Percentiles rank a stretch among this genome's conserved stretches.
Conservation (phyloP, 2,797 vertebrate species). For the Galagoides demidoff region DNA sequence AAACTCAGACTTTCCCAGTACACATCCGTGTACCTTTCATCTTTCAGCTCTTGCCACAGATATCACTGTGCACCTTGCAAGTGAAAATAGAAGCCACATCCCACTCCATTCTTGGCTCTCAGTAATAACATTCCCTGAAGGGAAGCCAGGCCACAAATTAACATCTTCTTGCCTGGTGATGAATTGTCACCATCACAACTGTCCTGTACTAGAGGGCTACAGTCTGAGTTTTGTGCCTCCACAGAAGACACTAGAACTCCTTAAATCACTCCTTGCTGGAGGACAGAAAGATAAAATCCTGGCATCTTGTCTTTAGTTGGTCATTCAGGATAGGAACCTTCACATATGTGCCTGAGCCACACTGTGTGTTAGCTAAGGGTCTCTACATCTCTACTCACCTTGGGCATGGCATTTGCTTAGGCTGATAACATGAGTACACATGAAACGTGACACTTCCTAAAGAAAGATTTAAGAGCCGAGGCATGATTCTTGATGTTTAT, state of each 20-base stretch:
- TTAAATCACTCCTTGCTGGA: not conserved
- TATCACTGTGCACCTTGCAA: not conserved
- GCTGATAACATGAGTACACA: not conserved
- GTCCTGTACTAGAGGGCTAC: not conserved
- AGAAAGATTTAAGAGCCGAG: not conserved
- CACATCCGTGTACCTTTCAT: not conserved
- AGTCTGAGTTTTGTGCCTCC: not conserved
- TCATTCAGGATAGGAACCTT: not conserved
- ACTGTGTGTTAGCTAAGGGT: not conserved
- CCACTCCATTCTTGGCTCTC: not conserved
- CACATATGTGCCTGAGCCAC: not conserved
- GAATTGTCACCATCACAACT: not conserved
- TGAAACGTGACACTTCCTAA: not conserved
- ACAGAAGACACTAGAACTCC: not conserved
- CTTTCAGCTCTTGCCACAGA: not conserved
- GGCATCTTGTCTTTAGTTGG: not conserved
- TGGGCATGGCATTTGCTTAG: not conserved
- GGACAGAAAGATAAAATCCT: not conserved
- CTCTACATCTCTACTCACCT: not conserved
- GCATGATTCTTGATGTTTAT: not conserved
- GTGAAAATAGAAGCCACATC: not conserved
- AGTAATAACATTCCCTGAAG: not conserved
- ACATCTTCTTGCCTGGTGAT: not conserved
- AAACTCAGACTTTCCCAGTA: not conserved
- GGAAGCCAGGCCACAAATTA: not conserved